Conservation (phyloP, 2,888 invertebrate species). For the Heterodera filipjevi region DNA sequence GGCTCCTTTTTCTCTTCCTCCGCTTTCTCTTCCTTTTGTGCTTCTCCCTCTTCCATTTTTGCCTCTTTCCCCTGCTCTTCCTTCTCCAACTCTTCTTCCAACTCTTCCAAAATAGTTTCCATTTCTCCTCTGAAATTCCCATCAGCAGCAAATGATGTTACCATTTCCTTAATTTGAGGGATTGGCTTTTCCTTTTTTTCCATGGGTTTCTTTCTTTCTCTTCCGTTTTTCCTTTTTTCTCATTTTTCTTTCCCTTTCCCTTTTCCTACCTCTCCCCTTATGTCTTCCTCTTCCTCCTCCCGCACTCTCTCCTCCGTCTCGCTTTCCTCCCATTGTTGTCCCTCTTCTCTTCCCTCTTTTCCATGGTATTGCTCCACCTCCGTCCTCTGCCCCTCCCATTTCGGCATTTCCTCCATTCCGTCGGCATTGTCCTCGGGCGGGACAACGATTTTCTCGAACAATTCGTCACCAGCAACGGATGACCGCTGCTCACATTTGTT, state of each 20-base stretch:
- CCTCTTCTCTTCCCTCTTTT: no score
- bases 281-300: background rate
- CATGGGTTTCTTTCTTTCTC: background rate
- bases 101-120: background rate
- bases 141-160: background rate
- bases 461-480: constrained; percentile 33
- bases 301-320: background rate
- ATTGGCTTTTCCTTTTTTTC: background rate
- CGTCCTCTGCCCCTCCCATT: background rate
- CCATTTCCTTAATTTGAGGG: background rate
- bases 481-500: constrained; percentile 42
- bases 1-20: background rate
- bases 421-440: constrained; percentile 26
- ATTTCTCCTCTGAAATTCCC: background rate
- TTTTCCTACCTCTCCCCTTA: background rate
- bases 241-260: background rate
- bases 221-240: background rate
- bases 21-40: background rate
- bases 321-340: background rate
- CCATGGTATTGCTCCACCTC: background rate
- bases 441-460: constrained; percentile 42
- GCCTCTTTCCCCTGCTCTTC: background rate
- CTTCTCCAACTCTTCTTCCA: background rate
- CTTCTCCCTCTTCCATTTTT: background rate
- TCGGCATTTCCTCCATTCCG: constrained; percentile 5